Conservation (phyloP, 1,140 invertebrate species). For the Cardiocondyla obscurior region DNA sequence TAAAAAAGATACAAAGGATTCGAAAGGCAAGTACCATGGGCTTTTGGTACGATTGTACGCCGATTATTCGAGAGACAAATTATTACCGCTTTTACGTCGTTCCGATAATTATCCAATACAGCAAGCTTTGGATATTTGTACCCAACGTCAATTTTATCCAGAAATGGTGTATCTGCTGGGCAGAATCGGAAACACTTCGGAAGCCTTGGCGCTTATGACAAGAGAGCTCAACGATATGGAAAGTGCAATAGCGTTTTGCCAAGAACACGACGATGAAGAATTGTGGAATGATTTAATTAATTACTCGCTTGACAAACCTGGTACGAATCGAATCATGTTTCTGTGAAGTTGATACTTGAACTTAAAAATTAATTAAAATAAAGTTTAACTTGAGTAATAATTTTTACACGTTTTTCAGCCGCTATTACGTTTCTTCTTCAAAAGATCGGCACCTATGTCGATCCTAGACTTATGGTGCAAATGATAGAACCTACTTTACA, state of each 20-base stretch:
- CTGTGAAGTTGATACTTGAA: background rate
- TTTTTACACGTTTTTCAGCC: constrained; percentile 81
- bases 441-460: constrained; percentile 94
- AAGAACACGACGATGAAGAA: constrained; percentile 97
- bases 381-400: too few species aligned
- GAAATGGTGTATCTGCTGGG: constrained; percentile 98
- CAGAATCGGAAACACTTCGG: constrained; percentile 95
- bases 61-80: constrained; percentile 92
- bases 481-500: constrained; percentile 92
- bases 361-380: background rate
- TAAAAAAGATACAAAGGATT: constrained; percentile 89
- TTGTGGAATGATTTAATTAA: constrained; percentile 97
- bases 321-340: constrained; percentile 81
- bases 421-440: constrained; percentile 91
- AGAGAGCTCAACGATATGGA: constrained; percentile 94
- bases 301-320: constrained; percentile 94
- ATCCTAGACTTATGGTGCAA: constrained; percentile 94
- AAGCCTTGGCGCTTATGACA: constrained; percentile 96
- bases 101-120: constrained; percentile 96
- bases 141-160: constrained; percentile 90
- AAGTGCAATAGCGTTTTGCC: constrained; percentile 98
- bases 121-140: constrained; percentile 95
- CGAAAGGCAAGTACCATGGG: constrained; percentile 91
- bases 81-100: constrained; percentile 94
- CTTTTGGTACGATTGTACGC: constrained; percentile 95